Percentiles rank a stretch among this genome's conserved stretches.
These are phyloP conservation scores for Endomychus coccineus DNA, from an alignment of 2,888 invertebrate genomes.

Conservation along the genomic window DNA sequence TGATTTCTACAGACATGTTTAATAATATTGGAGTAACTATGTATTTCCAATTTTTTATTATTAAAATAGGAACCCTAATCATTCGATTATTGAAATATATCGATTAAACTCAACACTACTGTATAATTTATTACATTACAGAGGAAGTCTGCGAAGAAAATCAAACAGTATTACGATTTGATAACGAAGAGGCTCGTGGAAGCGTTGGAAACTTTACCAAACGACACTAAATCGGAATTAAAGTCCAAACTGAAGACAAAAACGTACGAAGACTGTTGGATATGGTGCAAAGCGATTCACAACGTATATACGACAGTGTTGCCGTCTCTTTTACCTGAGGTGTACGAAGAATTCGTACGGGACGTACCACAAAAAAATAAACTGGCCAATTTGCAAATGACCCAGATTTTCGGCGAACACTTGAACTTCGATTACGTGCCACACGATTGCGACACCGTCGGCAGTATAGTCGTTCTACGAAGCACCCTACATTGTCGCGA, in stretches of 20 bases:
- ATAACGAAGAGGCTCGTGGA: background rate
- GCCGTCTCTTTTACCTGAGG: conserved; percentile 16
- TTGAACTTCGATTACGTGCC: conserved; percentile 29
- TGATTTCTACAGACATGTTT: no score
- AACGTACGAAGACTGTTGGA: conserved; percentile 3
- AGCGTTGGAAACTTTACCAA: background rate
- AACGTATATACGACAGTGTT: conserved; percentile 26
- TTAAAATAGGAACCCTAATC: no score
- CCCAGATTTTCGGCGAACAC: conserved; percentile 32
- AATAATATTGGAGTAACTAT: no score
- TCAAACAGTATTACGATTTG: background rate
- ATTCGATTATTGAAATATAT: no score
- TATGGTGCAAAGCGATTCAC: conserved; percentile 23
- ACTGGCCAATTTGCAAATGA: conserved; percentile 29
- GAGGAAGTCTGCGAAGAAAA: conserved; percentile 4
- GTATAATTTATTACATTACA: no score
- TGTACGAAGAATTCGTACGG: conserved; percentile 24
- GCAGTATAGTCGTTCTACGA: conserved; percentile 30
- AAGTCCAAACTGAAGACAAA: background rate
- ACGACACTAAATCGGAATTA: conserved; percentile 1
- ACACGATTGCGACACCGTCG: conserved; percentile 22
- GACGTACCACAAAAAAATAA: conserved; percentile 17
- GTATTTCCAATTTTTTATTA: no score
- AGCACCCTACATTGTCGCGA: conserved; percentile 31
- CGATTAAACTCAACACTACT: no score